Base-by-base conservation (phyloP, 2,113 vertebrate species). In the Cyprinodon tularosa region DNA sequence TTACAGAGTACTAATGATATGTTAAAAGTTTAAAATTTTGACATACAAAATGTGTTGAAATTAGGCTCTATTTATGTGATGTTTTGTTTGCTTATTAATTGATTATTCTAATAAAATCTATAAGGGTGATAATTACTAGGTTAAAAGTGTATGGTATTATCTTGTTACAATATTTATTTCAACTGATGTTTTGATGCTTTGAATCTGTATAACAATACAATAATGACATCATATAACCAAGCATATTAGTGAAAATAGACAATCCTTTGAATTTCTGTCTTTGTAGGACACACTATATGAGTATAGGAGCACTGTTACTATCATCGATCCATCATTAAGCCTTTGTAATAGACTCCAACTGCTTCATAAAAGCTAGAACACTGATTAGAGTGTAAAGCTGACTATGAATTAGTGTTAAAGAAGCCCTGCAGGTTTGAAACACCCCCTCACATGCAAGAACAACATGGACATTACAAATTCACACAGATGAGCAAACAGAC, bases 341-440 rank as follows among this genome's bases (percentile, higher is more conserved):
- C 93, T 95, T 92, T 94, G 91, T 95, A 96, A 97, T 95, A 95
- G 95, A 96, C 95, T 95, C 95, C 94, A 96, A 96, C 95, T 95
- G 96, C 96, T 97, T 95, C 93, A 96, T 97, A 96, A 96, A 95
- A 86, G 91, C 91, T 74, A 84, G 88, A 86, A 90, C 91, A 86
- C 94, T 88, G 91, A 96, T 94, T 96, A 96, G 96, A 94, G 94
- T 93, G 87, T 92, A 92, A 84, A 91, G 92, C 69, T 45, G 71
- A 76, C 92, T 93, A 95, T 95, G 95, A 96, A 97, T 96, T 96
- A 96, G 95, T 93, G 95, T 92, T 95, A 93, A 93, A 96, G 95
- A 95, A 95, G 95, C 94, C 90, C 73, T 84, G 44, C 77, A 80
- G 66, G 81, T 82, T 80, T 60, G 50, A 64, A 59, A 80, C 78